These are phyloP conservation scores for Myiotriccus ornatus DNA, from an alignment of 2,797 vertebrate genomes.

Conservation along the genomic window DNA sequence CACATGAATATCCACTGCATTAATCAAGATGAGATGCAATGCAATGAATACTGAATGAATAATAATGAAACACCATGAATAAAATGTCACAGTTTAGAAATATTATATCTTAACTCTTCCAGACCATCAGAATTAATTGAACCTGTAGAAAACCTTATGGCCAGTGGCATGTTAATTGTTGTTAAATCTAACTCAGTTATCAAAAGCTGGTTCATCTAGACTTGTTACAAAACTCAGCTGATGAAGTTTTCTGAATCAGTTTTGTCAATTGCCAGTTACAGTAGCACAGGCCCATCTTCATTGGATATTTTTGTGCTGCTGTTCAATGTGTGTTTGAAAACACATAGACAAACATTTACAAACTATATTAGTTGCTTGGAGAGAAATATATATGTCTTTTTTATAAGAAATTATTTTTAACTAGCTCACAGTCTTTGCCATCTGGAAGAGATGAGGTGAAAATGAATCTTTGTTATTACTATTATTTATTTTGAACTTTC, in stretches of 20 bases:
- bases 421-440: neutral
- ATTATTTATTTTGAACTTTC: neutral
- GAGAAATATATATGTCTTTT: neutral
- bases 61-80: constrained; percentile 1
- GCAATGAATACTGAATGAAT: constrained; percentile 19
- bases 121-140: neutral
- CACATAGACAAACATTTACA: neutral
- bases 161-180: neutral
- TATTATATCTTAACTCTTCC: neutral
- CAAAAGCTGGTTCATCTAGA: neutral
- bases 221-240: neutral
- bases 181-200: neutral
- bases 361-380: neutral
- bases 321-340: neutral
- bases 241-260: neutral
- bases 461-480: neutral
- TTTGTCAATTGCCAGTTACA: neutral
- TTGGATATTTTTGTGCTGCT: neutral
- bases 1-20: neutral
- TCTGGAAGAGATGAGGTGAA: neutral
- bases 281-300: neutral
- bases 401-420: neutral
- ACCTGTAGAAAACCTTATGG: neutral
- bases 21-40: constrained; percentile 26
- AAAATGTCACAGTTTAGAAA: neutral